Conservation (phyloP, 2,797 vertebrate genomes). For the Brachymystax lenok region DNA sequence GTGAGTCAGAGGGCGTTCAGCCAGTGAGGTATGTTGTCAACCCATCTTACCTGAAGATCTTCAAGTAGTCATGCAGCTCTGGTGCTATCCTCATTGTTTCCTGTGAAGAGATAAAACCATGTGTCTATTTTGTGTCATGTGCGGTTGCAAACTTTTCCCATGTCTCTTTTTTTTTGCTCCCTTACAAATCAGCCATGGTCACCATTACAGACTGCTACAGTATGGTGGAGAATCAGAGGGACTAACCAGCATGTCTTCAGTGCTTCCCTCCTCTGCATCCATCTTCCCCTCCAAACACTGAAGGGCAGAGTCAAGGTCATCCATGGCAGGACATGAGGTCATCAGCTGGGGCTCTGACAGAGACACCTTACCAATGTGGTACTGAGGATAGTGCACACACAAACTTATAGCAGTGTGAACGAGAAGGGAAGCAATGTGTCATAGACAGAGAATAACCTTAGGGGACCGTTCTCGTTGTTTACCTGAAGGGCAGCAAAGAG, state of each 20-base stretch:
- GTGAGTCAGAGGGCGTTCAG: not conserved
- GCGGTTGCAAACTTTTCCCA: not conserved
- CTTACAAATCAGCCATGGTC: not conserved
- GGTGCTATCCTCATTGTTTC: slow-evolving; percentile 75
- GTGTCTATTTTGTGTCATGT: not conserved
- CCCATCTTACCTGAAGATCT: slow-evolving; percentile 75
- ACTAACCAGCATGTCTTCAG: slow-evolving; percentile 70
- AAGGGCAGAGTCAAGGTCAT: slow-evolving; percentile 77
- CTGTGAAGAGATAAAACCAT: slow-evolving; percentile 43
- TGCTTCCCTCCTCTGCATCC: slow-evolving; percentile 60
- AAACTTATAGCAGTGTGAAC: not conserved
- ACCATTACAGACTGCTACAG: not conserved
- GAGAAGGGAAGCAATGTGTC: not conserved
- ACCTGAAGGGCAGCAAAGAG: slow-evolving; percentile 81
- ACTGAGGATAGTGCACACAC: slow-evolving; percentile 53
- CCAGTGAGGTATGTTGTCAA: not conserved
- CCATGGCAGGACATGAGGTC: slow-evolving; percentile 56
- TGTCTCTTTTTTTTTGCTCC: not conserved
- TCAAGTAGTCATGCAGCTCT: slow-evolving; percentile 75
- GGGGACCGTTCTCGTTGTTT: slow-evolving; percentile 2
- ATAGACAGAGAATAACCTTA: not conserved
- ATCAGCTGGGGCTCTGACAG: slow-evolving; percentile 54
- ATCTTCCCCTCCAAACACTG: slow-evolving; percentile 78
- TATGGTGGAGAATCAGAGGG: not conserved
- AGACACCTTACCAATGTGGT: slow-evolving; percentile 78